phyloP scores from a whole-genome alignment of 1,140 invertebrate species.

The Protaetia brevitarsis region DNA sequence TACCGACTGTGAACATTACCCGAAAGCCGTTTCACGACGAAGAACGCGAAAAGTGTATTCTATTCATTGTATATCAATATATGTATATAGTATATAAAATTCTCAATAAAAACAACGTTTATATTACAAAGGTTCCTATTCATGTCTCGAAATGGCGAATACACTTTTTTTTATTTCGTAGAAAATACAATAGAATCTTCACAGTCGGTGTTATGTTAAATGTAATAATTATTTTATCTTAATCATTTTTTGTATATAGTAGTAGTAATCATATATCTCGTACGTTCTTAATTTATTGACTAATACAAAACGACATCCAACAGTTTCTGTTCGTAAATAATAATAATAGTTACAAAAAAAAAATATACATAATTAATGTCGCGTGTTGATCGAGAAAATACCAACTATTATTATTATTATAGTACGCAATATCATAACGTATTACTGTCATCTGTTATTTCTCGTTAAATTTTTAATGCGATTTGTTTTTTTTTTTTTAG shows the following conservation, averaged over 20 bases:
- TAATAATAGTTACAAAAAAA: neutral
- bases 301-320: neutral
- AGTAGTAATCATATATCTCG: neutral
- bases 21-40: no score
- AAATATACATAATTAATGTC: neutral
- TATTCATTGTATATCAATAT: no score
- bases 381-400: neutral
- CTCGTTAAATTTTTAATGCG: no score
- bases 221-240: neutral
- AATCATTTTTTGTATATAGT: neutral
- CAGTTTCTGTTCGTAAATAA: neutral
- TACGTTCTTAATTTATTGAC: neutral
- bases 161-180: neutral
- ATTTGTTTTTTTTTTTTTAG: no score
- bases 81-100: constrained; percentile 7
- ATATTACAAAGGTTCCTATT: neutral
- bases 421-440: no score
- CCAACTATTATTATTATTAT: neutral
- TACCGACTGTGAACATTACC: no score
- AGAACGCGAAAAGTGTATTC: no score
- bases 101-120: constrained; percentile 1
- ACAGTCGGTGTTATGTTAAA: neutral
- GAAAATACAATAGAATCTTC: neutral
- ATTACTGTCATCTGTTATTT: no score
- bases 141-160: neutral